phyloP scores from a whole-genome alignment of 2,797 vertebrate genomes.

The Chelonia mydas region DNA sequence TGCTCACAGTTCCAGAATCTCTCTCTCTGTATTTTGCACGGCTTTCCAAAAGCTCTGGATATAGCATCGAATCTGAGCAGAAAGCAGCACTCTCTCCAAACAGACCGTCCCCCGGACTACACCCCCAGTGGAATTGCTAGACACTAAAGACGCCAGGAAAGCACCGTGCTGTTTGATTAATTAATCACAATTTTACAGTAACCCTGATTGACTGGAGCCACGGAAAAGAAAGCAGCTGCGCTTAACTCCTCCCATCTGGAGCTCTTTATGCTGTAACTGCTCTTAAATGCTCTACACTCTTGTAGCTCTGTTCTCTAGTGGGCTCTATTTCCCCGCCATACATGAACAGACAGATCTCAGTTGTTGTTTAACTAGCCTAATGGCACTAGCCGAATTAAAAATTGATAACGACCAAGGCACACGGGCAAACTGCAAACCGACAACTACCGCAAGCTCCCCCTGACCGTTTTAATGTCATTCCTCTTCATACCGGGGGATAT shows the following conservation, averaged over 20 bases:
- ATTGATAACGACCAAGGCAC: slow-evolving; percentile 5
- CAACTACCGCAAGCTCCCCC: neutral
- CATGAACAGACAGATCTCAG: neutral
- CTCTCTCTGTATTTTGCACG: neutral
- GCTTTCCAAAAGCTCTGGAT: neutral
- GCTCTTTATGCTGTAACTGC: neutral
- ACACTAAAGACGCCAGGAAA: neutral
- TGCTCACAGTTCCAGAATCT: no score
- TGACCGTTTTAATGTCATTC: neutral
- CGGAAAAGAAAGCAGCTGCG: neutral
- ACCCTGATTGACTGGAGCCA: slow-evolving; percentile 8
- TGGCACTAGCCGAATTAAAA: slow-evolving; percentile 7
- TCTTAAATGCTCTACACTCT: slow-evolving; percentile 31
- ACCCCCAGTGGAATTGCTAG: neutral
- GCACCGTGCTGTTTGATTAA: neutral
- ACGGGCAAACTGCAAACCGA: neutral
- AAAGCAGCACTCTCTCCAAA: neutral
- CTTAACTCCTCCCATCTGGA: neutral
- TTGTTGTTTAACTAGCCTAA: slow-evolving; percentile 19
- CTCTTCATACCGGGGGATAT: neutral
- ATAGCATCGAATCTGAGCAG: neutral
- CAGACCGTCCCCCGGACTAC: neutral
- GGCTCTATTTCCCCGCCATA: neutral
- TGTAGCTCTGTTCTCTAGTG: slow-evolving; percentile 2
- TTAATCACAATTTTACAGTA: slow-evolving; percentile 7